Evolutionary conservation across 2,888 invertebrate genomes (phyloP), one percentile per base, ranked within the genome.

Genomic region (Polyommatus iphigenia): DNA sequence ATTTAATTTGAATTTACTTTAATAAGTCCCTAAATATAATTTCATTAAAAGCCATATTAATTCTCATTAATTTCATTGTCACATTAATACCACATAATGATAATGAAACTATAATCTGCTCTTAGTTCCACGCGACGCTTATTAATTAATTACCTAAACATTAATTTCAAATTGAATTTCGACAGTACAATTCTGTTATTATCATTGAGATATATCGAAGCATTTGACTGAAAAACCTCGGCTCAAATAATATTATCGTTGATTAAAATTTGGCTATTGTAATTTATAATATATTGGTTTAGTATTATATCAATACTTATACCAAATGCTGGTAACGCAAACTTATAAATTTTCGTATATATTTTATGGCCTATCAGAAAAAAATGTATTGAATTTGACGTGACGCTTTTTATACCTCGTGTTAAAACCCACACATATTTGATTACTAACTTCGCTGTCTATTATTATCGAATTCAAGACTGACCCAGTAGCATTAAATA

Each of bases 71-170:
- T 67, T 67, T 67, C 67, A 67, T 32, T 67, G 24, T 67, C 29
- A 67, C 6, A 67, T 67, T 67, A 67, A 67, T 67, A 67, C 5
- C 67, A 67, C 67, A 32, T 67, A 67, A 67, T 67, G 67, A 32
- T 67, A 67, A 32, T 67, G 67, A 67, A 67, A 67, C 67, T 67
- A 67, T 67, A 67, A 67, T 67, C 67, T 67, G 67, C 67, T 67
- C 67, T 32, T 29, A 67, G 67, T 67, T 67, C 15, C 29, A 67
- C 29, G 67, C 67, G 67, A 67, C 67, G 29, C 15, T 32, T 67
- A 67, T 32, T 67, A 67, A 29, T 67, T 67, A 67, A 67, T 67
- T 67, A 67, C 67, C 29, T 67, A 67, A 67, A 67, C 29, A 67
- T 67, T 67, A 29, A 67, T 67, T 67, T 67, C 29, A 24, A 67